Base-by-base conservation (phyloP, 2,888 invertebrate genomes). In the Ectobius pallidus region DNA sequence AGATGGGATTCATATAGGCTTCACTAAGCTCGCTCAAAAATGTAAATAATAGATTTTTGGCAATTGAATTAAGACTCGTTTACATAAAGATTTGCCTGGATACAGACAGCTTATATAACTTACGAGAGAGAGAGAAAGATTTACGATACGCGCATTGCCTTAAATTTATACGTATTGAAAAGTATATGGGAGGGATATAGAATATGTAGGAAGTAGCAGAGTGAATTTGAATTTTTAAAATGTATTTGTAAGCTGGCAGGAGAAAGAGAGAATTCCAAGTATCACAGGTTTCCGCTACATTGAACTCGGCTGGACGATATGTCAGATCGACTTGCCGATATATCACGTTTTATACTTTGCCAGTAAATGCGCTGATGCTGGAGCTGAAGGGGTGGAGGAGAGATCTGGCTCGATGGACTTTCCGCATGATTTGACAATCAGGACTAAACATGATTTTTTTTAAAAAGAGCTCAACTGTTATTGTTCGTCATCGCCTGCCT, bases 361-460 rank as follows among this genome's bases (percentile, higher is more conserved):
- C 52, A 9, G 18, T 2, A 49, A n/a, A 25, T 16, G 16, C 11
- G 14, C 22, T 25, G 52, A n/a, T 18, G 46, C 46, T 18, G 18
- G n/a, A 44, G 25, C 22, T 0, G 25, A 6, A 52, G 25, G 52
- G 58, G 58, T 27, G 55, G 58, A 14, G 25, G 52, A 6, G 22
- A 4, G 3, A 25, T 32, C 34, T 30, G 30, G n/a, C 14, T 44
- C 20, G 7, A 42, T 42, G 42, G 44, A 44, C 18, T 65, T 65
- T 65, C 65, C 65, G 46, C 65, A 44, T 65, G 65, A 65, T 65
- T 65, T 65, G 44, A 18, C 46, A 62, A 34, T 62, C 62, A 39
- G 20, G 6, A 44, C 42, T 39, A 39, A 14, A 39, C 25, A 63
- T 16, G 42, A 63, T 25, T 34, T 46, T 27, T 34, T 55, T 58